Evolutionary conservation across 2,888 invertebrate genomes (phyloP).

Genomic region (Dryocosmus kuriphilus): DNA sequence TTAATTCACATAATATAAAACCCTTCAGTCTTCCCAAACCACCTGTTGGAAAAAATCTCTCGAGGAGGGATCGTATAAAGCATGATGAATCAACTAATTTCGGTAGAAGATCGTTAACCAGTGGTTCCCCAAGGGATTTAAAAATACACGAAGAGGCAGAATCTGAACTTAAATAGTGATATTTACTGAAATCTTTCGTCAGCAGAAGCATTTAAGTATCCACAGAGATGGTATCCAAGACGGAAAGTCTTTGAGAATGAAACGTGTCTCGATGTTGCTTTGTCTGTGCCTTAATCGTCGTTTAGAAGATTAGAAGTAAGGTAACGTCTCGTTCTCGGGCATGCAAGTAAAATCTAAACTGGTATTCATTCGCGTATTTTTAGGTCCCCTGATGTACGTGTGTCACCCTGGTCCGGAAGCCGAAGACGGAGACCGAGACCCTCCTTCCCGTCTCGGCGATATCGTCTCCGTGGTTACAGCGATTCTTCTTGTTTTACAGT

Average conservation of each 20-base stretch:
- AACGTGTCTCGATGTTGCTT: not conserved
- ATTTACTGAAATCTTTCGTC: constrained; percentile 24
- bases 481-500: constrained; percentile 32
- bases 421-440: constrained; percentile 38
- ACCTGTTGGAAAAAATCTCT: constrained; percentile 12
- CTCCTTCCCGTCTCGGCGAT: constrained; percentile 41
- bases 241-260: not conserved
- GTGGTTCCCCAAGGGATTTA: constrained; percentile 2
- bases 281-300: constrained; percentile 26
- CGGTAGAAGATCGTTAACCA: not conserved
- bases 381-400: constrained; percentile 40
- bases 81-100: not conserved
- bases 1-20: not conserved
- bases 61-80: not conserved
- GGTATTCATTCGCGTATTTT: constrained; percentile 45
- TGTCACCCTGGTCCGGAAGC: constrained; percentile 46
- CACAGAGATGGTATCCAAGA: too few relatives aligned
- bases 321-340: constrained; percentile 28
- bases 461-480: constrained; percentile 14
- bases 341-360: constrained; percentile 43
- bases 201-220: not conserved
- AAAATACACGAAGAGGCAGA: not conserved
- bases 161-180: constrained; percentile 6
- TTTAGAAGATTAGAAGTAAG: constrained; percentile 34
- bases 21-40: not conserved